Percentiles rank a stretch among this genome's conserved stretches.
These are phyloP conservation scores for Pedionomus torquatus DNA, from an alignment of 2,113 vertebrate genomes.

Conservation along the genomic window DNA sequence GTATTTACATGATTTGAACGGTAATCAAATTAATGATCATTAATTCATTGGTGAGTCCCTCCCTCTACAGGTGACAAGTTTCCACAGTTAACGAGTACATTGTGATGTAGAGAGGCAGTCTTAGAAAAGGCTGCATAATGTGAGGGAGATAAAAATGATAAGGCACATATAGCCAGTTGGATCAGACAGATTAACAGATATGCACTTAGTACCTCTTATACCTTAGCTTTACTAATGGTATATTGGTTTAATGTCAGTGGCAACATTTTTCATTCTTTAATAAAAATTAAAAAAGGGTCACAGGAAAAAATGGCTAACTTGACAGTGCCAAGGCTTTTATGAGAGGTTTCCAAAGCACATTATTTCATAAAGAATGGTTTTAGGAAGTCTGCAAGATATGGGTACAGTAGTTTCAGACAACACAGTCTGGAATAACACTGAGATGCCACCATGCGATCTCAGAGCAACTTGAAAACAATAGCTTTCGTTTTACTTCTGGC, in stretches of 20 bases:
- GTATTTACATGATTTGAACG: not conserved
- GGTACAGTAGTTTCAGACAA: not conserved
- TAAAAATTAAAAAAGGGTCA: not conserved
- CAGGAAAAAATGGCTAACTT: not conserved
- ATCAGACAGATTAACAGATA: not conserved
- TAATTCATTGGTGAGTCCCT: not conserved
- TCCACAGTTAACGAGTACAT: not conserved
- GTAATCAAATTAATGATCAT: not conserved
- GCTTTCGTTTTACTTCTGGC: not conserved
- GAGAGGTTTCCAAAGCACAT: not conserved
- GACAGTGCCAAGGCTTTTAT: not conserved
- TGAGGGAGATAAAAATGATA: not conserved
- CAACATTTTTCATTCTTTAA: not conserved
- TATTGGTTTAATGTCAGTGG: not conserved
- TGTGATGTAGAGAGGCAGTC: not conserved
- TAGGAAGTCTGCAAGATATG: not conserved
- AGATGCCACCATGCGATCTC: not conserved
- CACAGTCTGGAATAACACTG: not conserved
- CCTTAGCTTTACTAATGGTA: not conserved
- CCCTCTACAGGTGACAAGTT: not conserved
- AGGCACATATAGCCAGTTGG: not conserved
- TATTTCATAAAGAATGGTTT: not conserved
- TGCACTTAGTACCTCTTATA: not conserved
- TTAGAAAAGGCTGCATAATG: not conserved
- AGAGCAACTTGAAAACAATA: not conserved